These are phyloP conservation scores for Actinernus sp. DNA, from an alignment of 92 coral and sea anemone species.

Conservation along the genomic window DNA sequence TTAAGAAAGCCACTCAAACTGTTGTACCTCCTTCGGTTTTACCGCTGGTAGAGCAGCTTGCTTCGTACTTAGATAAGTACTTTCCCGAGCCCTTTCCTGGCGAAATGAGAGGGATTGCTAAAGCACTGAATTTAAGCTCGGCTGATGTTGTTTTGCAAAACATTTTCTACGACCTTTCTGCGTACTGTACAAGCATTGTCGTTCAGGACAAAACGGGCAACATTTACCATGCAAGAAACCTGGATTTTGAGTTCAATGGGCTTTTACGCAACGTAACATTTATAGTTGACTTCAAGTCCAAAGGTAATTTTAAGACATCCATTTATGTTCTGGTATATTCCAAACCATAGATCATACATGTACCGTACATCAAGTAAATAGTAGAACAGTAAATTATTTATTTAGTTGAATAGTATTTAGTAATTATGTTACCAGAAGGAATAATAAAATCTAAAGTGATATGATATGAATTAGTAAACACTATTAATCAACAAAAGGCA, in stretches of 20 bases:
- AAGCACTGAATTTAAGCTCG: conserved; percentile 62
- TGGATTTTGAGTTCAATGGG: conserved; percentile 67
- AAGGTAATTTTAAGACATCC: conserved; percentile 56
- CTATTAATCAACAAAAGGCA: too few species aligned
- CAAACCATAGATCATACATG: too few species aligned
- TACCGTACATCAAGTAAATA: too few species aligned
- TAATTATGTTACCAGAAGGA: too few species aligned
- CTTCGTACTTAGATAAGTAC: conserved; percentile 45
- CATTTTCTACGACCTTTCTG: conserved; percentile 78
- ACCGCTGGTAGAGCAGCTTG: conserved; percentile 71
- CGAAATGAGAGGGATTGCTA: conserved; percentile 79
- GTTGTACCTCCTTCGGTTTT: conserved; percentile 37
- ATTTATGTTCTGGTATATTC: too few species aligned
- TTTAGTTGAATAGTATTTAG: too few species aligned
- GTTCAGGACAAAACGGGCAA: conserved; percentile 77
- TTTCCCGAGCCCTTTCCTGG: conserved; percentile 81
- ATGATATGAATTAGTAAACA: too few species aligned
- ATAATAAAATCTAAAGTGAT: too few species aligned
- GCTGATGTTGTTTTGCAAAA: conserved; percentile 71
- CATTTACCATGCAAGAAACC: conserved; percentile 77
- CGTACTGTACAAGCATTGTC: conserved; percentile 90
- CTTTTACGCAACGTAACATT: conserved; percentile 69
- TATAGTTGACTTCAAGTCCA: conserved; percentile 78
- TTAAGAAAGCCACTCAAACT: conserved; percentile 14
- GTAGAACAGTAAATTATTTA: too few species aligned